Percentiles rank a stretch among this genome's conserved stretches.
Conservation (phyloP, 2,797 vertebrate genomes). For the Gymnothorax reevesii region DNA sequence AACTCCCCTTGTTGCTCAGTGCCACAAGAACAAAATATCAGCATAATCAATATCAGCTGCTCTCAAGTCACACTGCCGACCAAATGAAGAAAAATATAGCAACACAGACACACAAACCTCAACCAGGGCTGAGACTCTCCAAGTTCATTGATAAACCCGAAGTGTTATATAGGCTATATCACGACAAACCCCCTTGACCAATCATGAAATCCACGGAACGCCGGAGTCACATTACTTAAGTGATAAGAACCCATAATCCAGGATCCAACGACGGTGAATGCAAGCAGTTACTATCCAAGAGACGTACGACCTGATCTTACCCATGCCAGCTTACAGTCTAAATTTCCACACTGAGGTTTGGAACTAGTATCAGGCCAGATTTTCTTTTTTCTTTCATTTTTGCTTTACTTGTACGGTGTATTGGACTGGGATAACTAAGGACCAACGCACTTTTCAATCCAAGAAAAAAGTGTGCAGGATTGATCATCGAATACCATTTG, state of each 20-base stretch:
- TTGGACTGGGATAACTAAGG: background rate
- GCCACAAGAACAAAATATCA: background rate
- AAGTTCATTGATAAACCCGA: background rate
- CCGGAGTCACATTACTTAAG: slow-evolving; percentile 51
- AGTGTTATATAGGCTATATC: slow-evolving; percentile 57
- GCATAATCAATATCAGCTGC: background rate
- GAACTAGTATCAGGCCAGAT: too few species aligned
- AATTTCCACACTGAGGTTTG: background rate
- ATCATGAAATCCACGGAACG: slow-evolving; percentile 53
- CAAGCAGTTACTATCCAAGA: background rate
- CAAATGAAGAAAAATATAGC: background rate
- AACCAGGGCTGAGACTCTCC: slow-evolving; percentile 16
- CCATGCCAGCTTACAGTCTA: background rate
- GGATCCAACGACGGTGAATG: slow-evolving; percentile 20
- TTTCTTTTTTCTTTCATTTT: too few species aligned
- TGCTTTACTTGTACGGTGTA: background rate
- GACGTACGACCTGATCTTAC: background rate
- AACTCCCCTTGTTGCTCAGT: background rate
- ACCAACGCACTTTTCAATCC: background rate
- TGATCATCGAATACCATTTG: background rate
- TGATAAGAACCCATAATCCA: slow-evolving; percentile 37
- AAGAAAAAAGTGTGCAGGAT: background rate
- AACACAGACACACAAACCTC: background rate
- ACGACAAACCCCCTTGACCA: slow-evolving; percentile 56
- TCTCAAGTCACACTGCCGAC: background rate